Evolutionary conservation across 2,797 vertebrate genomes (phyloP), one percentile per base, ranked within the genome.

Genomic region (Gambusia yucatana): DNA sequence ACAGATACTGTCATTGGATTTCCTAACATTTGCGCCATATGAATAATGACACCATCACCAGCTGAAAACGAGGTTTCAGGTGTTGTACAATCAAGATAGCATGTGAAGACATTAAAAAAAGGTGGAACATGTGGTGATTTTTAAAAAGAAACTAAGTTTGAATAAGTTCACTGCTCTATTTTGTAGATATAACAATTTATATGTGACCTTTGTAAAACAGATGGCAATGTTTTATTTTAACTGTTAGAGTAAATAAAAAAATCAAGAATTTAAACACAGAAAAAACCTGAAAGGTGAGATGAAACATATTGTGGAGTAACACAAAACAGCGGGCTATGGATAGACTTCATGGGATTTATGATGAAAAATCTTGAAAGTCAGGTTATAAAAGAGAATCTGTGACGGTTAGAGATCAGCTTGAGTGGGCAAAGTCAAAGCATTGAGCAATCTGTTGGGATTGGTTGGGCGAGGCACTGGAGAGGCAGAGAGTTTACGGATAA

Each of bases 1-100:
- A 91, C 80, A 75, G 76, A 83, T 83, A 16, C 83, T 77, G 57
- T 86, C 72, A 82, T 6, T 28, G 16, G 13, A 22, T 91, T 91
- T 90, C 84, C 72, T 86, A 92, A 89, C 80, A 86, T 57, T 52
- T 76, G 50, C 9, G 39, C 44, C 48, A 48, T 46, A 16, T 80
- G 69, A 87, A 77, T 81, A 84, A 82, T 75, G 61, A 73, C n/a
- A 72, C 70, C 70, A 76, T 84, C 48, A 2, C 17, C 25, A 69
- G 39, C 65, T 28, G 33, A n/a, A 44, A 13, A 59, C 63, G 22
- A 76, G 57, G 33, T 76, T 74, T 83, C n/a, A 73, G 77, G 16
- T n/a, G 22, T 75, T 48, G 69, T 52, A 46, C 33, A n/a, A 77
- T 67, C 13, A 72, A 44, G n/a, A 46, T 47, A 20, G 33, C 9